Base-by-base conservation (phyloP, 2,797 vertebrate genomes). In the Ara ararauna region DNA sequence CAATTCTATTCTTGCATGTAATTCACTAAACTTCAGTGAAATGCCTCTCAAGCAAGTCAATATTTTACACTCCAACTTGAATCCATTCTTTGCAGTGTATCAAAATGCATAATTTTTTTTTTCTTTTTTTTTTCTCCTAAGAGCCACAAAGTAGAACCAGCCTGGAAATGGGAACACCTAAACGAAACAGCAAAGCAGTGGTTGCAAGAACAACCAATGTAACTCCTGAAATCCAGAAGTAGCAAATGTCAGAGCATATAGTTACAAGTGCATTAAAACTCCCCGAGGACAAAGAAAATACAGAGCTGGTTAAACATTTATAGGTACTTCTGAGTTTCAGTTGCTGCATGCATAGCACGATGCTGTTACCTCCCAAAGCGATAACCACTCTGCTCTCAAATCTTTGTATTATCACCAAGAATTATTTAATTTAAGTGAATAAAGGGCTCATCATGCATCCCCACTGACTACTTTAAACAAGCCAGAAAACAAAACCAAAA, bases 291-390 rank as follows among this genome's bases (percentile, higher is more conserved):
- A 36, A 71, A 87, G 66, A 21, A 93, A 96, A 94, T 7, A 32
- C 40, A 47, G 89, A 82, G 85, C 42, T 13, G 6, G 91, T 94
- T 94, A 96, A 96, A 96, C 80, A 94, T 94, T 96, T 87, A 93
- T 36, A 88, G 85, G 74, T 50, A 76, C 48, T 64, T 54, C 50
- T 0, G 3, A 65, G 76, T 65, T 89, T 93, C 58, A 81, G 67
- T 20, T 78, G 51, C 85, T 56, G 58, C 34, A 34, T 27, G 29
- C 62, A 44, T 3, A 83, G 47, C 71, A 68, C 1, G 7, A 50
- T 26, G n/a, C 19, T 34, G 48, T 67, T 90, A 51, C 29, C 61
- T 93, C 85, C 83, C 80, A 42, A 76, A 93, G 71, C 1, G 2
- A 87, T 67, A 86, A 60, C 85, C 4, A 11, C 65, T 86, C 50